Evolutionary conservation across 2,113 vertebrate genomes (phyloP).

Genomic region (Prietella phreatophila): DNA sequence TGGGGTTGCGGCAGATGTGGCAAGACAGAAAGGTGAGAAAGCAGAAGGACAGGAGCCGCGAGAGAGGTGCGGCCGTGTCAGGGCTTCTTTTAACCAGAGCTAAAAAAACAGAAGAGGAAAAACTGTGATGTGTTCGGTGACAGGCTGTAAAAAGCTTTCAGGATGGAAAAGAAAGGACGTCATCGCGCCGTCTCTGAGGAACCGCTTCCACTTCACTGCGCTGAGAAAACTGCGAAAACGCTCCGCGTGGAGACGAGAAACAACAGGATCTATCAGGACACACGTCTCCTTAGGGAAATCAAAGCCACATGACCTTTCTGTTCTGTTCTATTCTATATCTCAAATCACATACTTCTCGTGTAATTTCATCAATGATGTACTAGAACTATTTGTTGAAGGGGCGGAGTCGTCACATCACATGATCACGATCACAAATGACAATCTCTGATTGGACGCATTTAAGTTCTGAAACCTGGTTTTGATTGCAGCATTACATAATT

Average conservation of each 20-base stretch:
- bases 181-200: slow-evolving; percentile 6
- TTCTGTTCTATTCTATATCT: neutral
- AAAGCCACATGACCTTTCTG: neutral
- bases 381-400: neutral
- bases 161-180: neutral
- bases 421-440: neutral
- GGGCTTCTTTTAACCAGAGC: slow-evolving; percentile 57
- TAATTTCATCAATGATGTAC: neutral
- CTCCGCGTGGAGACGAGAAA: slow-evolving; percentile 37
- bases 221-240: slow-evolving; percentile 51
- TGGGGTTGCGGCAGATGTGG: slow-evolving; percentile 10
- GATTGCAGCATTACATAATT: neutral
- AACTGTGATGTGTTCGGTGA: slow-evolving; percentile 68
- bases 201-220: slow-evolving; percentile 40
- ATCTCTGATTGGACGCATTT: neutral
- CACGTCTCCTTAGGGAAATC: slow-evolving; percentile 5
- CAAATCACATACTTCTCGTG: neutral
- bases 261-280: neutral
- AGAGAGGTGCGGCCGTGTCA: slow-evolving; percentile 25
- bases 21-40: slow-evolving; percentile 38
- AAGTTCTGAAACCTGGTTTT: too few relatives aligned
- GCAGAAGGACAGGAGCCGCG: slow-evolving; percentile 22
- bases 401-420: neutral
- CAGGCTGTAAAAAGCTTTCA: slow-evolving; percentile 73
- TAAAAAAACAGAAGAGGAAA: slow-evolving; percentile 65